These are phyloP conservation scores for Melanotaenia pygmaea DNA, from an alignment of 2,797 vertebrate genomes.

Conservation along the genomic window DNA sequence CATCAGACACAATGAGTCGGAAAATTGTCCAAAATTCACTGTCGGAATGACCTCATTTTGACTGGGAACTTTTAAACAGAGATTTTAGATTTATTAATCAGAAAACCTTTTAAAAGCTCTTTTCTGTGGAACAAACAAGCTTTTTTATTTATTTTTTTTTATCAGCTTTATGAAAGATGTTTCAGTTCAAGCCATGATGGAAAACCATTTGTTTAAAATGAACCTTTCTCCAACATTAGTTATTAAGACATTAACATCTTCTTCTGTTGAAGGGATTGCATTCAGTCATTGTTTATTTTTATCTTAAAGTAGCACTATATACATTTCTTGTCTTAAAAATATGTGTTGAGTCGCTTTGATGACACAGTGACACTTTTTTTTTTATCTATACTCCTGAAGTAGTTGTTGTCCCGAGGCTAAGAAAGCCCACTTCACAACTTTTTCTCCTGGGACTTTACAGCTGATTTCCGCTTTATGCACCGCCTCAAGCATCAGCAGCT, in stretches of 20 bases:
- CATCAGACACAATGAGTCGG: neutral
- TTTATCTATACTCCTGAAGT: too few relatives aligned
- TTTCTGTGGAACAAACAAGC: neutral
- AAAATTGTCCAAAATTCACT: neutral
- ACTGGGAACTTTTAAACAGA: neutral
- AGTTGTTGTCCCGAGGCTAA: too few relatives aligned
- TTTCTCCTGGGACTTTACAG: too few relatives aligned
- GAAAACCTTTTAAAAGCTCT: neutral
- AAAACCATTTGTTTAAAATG: neutral
- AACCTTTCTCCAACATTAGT: neutral
- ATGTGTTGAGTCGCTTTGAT: too few relatives aligned
- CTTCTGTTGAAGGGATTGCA: too few relatives aligned
- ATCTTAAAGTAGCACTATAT: neutral
- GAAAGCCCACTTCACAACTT: too few relatives aligned
- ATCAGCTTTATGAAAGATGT: neutral
- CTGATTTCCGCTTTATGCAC: too few relatives aligned
- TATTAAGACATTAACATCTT: neutral
- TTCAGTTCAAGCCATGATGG: neutral
- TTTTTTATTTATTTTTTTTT: neutral
- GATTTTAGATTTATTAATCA: constrained; percentile 11
- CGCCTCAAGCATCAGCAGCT: too few relatives aligned
- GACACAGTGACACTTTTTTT: too few relatives aligned
- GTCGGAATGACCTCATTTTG: neutral
- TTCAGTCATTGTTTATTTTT: neutral
- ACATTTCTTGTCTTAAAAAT: too few relatives aligned